These are phyloP conservation scores for Nomada flava DNA, from an alignment of 2,888 invertebrate genomes.

Conservation along the genomic window DNA sequence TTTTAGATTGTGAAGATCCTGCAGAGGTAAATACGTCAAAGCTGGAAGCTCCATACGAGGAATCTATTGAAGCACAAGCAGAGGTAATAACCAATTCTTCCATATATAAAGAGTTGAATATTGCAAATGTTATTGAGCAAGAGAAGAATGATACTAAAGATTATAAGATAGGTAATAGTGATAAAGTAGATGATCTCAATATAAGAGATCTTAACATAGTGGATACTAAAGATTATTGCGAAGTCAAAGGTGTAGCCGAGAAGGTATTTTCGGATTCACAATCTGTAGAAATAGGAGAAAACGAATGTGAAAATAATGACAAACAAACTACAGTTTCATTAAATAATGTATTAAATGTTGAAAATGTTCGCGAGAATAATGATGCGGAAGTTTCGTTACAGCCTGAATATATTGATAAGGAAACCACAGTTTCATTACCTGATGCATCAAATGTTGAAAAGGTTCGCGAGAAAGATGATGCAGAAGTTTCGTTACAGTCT, in stretches of 20 bases:
- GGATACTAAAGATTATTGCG: not conserved
- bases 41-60: not conserved
- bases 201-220: conserved; percentile 1
- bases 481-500: not conserved
- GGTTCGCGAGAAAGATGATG: not conserved
- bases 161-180: not conserved
- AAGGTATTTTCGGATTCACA: not conserved
- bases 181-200: conserved; percentile 13
- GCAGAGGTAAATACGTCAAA: not conserved
- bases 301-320: not conserved
- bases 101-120: not conserved
- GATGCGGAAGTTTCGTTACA: not conserved
- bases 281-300: conserved; percentile 10
- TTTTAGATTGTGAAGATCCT: not conserved
- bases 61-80: not conserved
- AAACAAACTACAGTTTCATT: not conserved
- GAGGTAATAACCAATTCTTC: conserved; percentile 6
- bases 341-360: not conserved
- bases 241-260: not conserved
- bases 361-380: not conserved
- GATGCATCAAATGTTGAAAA: not conserved
- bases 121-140: not conserved
- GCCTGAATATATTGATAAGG: not conserved
- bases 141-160: not conserved
- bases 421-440: not conserved